These are phyloP conservation scores for Brachionus sp. DNA, from an alignment of 1,140 invertebrate genomes.

Conservation along the genomic window DNA sequence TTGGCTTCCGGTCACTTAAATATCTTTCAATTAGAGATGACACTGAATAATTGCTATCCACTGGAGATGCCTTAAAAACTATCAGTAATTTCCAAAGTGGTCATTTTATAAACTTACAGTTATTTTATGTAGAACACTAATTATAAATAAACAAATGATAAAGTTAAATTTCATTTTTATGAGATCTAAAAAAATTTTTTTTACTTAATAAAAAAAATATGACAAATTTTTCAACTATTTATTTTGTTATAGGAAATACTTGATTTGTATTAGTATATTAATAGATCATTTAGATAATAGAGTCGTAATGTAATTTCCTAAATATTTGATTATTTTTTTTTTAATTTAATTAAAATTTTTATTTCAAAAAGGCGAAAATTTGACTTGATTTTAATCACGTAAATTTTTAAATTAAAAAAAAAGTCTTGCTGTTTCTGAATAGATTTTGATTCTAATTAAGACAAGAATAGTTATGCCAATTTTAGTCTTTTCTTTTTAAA, in stretches of 20 bases:
- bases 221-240: background rate
- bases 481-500: background rate
- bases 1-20: background rate
- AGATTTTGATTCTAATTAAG: too few species aligned
- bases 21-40: background rate
- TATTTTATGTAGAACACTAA: background rate
- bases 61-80: background rate
- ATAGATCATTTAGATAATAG: background rate
- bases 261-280: background rate
- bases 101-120: background rate
- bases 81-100: background rate
- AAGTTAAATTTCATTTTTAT: conserved; percentile 20
- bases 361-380: background rate
- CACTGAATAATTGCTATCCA: conserved; percentile 14
- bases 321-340: background rate
- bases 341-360: background rate
- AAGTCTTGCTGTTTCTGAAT: background rate
- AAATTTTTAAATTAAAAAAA: background rate
- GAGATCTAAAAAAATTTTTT: background rate
- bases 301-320: conserved; percentile 3
- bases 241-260: background rate
- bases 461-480: background rate
- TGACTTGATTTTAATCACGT: background rate
- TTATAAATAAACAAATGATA: background rate
- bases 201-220: background rate